Base-by-base conservation (phyloP, 2,113 vertebrate species). In the Eulemur rufifrons region DNA sequence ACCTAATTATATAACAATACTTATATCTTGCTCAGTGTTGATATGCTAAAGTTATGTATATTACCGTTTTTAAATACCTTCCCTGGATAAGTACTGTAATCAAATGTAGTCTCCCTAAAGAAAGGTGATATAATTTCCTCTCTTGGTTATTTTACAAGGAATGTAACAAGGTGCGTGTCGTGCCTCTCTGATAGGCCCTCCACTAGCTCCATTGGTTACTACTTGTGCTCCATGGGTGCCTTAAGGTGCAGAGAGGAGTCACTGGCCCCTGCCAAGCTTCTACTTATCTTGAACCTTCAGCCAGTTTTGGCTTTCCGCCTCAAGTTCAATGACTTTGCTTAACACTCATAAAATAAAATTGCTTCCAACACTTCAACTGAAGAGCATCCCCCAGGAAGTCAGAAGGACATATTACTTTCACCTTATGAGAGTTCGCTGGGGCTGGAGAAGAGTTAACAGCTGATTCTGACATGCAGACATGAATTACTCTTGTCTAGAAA, bases 11-110 rank as follows among this genome's bases (percentile, higher is more conserved):
- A 88, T 74, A 39, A 77, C 29, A 81, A 27, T 66, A 59, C 47
- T 88, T 97, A 84, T 61, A 84, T 56, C 18, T 92, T 2, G 0
- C 47, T 97, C 73, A 61, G 39, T 95, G 47, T 95, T 78, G 91
- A 96, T 93, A 97, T 76, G 37, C 77, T 98, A 94, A 96, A 25
- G 25, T 97, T 97, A 95, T 47, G 2, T 47, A 86, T 85, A 81
- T 39, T 85, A 2, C 10, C 89, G 4, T 76, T 98, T 97, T 97
- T 71, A 93, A 97, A 90, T 84, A 71, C n/a, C 4, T 6, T 80
- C 7, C 61, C 85, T 81, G 71, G 6, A 45, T 10, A 59, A 3
- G 45, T 39, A 73, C 89, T 97, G 94, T 96, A 78, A 95, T 96
- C 37, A 94, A 52, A 56, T 95, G 69, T n/a, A 92, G 20, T 25